phyloP scores from a whole-genome alignment of 2,888 invertebrate species.

The Acanthopleura granulata region DNA sequence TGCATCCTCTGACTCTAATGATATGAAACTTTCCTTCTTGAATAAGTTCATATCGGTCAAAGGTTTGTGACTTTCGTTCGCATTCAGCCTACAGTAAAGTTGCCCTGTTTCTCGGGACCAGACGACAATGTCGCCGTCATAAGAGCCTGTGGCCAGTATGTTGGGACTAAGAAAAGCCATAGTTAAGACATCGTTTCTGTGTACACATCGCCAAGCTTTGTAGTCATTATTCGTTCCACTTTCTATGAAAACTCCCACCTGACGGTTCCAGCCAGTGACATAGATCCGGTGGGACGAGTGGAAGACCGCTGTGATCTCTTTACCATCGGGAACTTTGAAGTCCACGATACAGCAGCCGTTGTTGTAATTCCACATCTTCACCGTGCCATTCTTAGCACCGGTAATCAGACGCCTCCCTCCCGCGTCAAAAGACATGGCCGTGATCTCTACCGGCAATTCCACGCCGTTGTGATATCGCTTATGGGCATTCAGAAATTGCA shows the following conservation, averaged over 20 bases:
- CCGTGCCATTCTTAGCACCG: slow-evolving; percentile 82
- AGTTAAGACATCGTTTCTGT: slow-evolving; percentile 82
- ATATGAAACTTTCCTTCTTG: background rate
- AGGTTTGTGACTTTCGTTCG: slow-evolving; percentile 33
- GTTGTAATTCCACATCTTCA: slow-evolving; percentile 89
- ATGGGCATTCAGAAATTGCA: slow-evolving; percentile 71
- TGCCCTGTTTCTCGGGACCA: slow-evolving; percentile 85
- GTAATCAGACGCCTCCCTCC: slow-evolving; percentile 81
- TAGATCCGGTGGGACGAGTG: slow-evolving; percentile 76
- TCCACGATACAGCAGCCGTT: slow-evolving; percentile 81
- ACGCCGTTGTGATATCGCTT: slow-evolving; percentile 78
- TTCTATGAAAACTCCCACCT: slow-evolving; percentile 41
- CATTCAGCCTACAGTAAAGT: slow-evolving; percentile 49
- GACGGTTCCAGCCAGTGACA: slow-evolving; percentile 79
- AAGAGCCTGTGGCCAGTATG: slow-evolving; percentile 74
- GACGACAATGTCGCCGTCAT: slow-evolving; percentile 84
- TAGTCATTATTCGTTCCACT: slow-evolving; percentile 70
- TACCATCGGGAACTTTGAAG: slow-evolving; percentile 77
- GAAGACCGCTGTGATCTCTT: slow-evolving; percentile 73
- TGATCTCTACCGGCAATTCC: slow-evolving; percentile 79
- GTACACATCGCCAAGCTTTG: slow-evolving; percentile 81
- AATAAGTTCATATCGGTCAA: slow-evolving; percentile 8
- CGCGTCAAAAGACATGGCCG: slow-evolving; percentile 83
- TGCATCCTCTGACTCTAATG: background rate
- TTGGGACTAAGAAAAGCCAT: slow-evolving; percentile 73